Percentiles rank a stretch among this genome's conserved stretches.
Evolutionary conservation across 2,797 vertebrate species (phyloP).

Genomic region (Argya squamiceps): DNA sequence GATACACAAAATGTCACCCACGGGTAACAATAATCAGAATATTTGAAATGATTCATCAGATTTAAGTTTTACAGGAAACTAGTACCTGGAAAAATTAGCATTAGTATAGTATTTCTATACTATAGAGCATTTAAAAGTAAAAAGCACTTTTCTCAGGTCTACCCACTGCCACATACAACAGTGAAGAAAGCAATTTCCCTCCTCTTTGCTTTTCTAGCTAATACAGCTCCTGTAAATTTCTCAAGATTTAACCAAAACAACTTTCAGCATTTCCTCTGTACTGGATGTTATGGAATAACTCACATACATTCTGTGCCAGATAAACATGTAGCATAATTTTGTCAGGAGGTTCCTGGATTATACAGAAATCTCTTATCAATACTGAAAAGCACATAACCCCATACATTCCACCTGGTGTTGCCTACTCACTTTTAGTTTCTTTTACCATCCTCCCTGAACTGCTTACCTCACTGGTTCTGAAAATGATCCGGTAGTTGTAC

Average conservation of each 20-base stretch:
- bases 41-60: not conserved
- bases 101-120: not conserved
- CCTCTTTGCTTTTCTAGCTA: not conserved
- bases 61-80: not conserved
- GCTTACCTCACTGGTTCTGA: slow-evolving; percentile 94
- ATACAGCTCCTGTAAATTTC: not conserved
- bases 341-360: not conserved
- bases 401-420: not conserved
- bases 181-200: not conserved
- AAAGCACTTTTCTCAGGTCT: not conserved
- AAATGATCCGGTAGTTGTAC: slow-evolving; percentile 94
- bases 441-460: not conserved
- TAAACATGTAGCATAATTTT: rapidly evolving
- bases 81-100: not conserved
- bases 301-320: not conserved
- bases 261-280: not conserved
- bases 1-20: not conserved
- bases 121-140: not conserved
- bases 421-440: not conserved
- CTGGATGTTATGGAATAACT: not conserved
- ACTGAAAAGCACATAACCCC: not conserved
- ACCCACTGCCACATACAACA: not conserved
- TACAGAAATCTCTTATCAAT: not conserved
- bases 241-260: not conserved
- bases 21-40: not conserved